Conservation (phyloP, 2,113 vertebrate genomes). For the Pluvialis apricaria region DNA sequence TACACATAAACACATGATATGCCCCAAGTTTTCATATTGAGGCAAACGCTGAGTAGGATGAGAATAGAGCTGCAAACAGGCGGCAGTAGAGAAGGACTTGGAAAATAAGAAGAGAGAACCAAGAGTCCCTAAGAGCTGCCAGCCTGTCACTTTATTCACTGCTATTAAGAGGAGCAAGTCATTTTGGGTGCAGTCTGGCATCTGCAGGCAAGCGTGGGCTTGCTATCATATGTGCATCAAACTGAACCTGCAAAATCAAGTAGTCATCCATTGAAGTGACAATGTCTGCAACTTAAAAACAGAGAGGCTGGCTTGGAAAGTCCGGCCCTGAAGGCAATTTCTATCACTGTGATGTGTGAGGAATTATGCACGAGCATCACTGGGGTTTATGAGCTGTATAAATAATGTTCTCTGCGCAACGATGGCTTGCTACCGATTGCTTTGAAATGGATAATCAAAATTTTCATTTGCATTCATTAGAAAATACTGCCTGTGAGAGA, state of each 20-base stretch:
- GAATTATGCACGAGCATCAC: background rate
- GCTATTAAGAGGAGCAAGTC: background rate
- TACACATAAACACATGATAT: background rate
- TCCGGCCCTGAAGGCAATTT: background rate
- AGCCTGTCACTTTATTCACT: background rate
- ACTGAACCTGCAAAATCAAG: slow-evolving; percentile 17
- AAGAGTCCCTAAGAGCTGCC: background rate
- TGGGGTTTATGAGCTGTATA: background rate
- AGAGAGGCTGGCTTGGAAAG: background rate
- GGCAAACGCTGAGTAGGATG: background rate
- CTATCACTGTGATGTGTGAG: background rate
- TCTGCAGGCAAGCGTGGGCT: background rate
- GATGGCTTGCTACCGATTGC: background rate
- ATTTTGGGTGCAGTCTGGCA: slow-evolving; percentile 11
- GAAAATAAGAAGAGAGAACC: background rate
- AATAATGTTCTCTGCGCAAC: background rate
- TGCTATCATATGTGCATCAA: background rate
- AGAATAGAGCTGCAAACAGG: background rate
- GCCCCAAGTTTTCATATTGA: background rate
- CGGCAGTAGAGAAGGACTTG: background rate
- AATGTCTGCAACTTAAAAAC: background rate
- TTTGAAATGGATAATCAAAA: slow-evolving; percentile 35
- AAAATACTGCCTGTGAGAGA: background rate
- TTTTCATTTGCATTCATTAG: slow-evolving; percentile 27
- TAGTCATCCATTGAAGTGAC: background rate